Percentiles rank a stretch among this genome's conserved stretches.
These are phyloP conservation scores for Bufo gargarizans DNA, from an alignment of 2,113 vertebrate species.

Conservation along the genomic window DNA sequence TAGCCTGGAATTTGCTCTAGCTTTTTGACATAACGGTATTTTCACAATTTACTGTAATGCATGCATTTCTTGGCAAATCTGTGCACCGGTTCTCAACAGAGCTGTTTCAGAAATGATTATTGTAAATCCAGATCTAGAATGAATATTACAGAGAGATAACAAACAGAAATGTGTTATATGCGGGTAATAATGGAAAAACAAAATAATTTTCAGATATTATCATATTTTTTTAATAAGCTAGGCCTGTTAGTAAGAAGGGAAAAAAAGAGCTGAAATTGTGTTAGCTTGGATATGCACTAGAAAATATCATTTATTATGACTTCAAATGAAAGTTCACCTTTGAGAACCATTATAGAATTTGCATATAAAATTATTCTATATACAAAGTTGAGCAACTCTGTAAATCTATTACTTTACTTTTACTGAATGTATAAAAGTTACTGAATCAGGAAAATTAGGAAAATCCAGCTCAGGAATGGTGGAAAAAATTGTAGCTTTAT, in stretches of 20 bases:
- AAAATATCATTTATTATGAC: neutral
- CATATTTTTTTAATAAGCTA: constrained; percentile 11
- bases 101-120: constrained; percentile 39
- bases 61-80: constrained; percentile 34
- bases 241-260: neutral
- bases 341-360: too few species aligned
- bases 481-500: too few species aligned
- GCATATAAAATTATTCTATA: neutral
- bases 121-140: constrained; percentile 26
- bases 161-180: constrained; percentile 38
- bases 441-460: too few species aligned
- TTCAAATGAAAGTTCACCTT: neutral
- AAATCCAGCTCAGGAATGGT: too few species aligned
- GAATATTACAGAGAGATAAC: constrained; percentile 31
- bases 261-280: neutral
- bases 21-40: constrained; percentile 36
- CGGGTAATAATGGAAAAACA: constrained; percentile 25
- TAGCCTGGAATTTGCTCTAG: constrained; percentile 31
- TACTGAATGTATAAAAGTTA: too few species aligned
- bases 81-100: constrained; percentile 9
- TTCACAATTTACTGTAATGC: constrained; percentile 42
- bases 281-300: constrained; percentile 1
- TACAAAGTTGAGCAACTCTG: neutral
- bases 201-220: constrained; percentile 18
- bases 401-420: neutral